Base-by-base conservation (phyloP, 2,113 vertebrate species). In the Gasterosteus nipponicus region DNA sequence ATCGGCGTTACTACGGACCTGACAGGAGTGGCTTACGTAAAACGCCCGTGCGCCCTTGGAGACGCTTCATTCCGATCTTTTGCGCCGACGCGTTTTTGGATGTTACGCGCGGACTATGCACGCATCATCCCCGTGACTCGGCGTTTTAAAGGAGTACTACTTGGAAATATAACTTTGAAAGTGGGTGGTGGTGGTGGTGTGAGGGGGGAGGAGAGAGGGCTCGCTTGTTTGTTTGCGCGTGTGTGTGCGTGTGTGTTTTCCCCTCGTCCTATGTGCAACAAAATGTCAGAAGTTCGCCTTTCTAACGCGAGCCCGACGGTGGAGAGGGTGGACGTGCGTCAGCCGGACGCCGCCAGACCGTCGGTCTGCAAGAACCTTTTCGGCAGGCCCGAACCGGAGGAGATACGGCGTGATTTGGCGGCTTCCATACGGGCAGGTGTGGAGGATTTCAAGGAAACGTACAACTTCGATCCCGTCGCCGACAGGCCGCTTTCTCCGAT, bases 231-330 rank as follows among this genome's bases (percentile, higher is more conserved):
- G 53, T 75, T 61, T 51, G 63, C 7, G 44, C 67, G 56, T 44
- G 63, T 41, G 69, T 44, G 66, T 71, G 56, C 46, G 63, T 41
- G 69, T 44, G 66, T 72, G 56, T 61, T 51, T 59, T 49, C 42
- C 26, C 10, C 18, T 4, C 26, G 0, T 31, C 29, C 6, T 83
- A 90, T 91, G 90, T 90, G 91, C 85, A 87, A 83, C 82, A 95
- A 93, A 90, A 98, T 99, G 97, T 98, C 97, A 94, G 95, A 96
- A 92, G 96, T 97, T 64, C 95, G 96, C 76, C 93, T 98, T 87
- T 97, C 97, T 69, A 96, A 95, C 89, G 96, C 95, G 89, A 98
- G 97, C 87, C 97, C 97, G 82, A 95, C 95, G 69, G 85, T 97
- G 94, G 97, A 98, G 93, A 91, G 96, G 87, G 96, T 96, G 95